phyloP scores from a whole-genome alignment of 2,888 invertebrate genomes.

The Hypselothyrea guttata region DNA sequence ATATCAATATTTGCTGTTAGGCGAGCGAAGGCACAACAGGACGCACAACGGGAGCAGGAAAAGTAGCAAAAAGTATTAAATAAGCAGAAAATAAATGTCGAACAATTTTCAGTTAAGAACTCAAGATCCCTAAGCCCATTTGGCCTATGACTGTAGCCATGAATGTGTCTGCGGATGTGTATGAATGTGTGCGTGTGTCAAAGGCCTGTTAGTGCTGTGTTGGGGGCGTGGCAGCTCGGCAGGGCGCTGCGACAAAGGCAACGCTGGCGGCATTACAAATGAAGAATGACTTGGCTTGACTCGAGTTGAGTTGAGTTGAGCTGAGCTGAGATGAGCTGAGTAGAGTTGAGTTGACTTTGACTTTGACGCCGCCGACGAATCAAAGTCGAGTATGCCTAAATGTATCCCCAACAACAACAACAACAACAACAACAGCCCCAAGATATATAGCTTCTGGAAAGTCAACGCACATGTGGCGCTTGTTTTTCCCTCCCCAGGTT shows the following conservation, averaged over 20 bases:
- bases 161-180: constrained; percentile 14
- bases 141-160: constrained; percentile 18
- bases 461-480: constrained; percentile 59
- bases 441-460: no score
- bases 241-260: constrained; percentile 33
- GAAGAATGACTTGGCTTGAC: constrained; percentile 58
- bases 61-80: constrained; percentile 58
- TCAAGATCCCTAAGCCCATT: constrained; percentile 61
- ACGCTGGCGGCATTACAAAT: constrained; percentile 65
- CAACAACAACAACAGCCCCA: constrained; percentile 17
- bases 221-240: constrained; percentile 33
- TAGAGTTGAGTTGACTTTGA: constrained; percentile 47
- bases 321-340: no score
- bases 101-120: constrained; percentile 64
- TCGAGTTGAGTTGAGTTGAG: constrained; percentile 10
- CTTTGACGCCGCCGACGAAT: constrained; percentile 52
- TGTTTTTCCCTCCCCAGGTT: constrained; percentile 2
- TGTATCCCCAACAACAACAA: constrained; percentile 39
- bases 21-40: background rate
- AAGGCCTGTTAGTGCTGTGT: constrained; percentile 5
- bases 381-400: constrained; percentile 47
- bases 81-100: constrained; percentile 75
- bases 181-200: constrained; percentile 5
- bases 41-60: constrained; percentile 13
- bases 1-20: constrained; percentile 72